Evolutionary conservation across 2,888 invertebrate species (phyloP), one percentile per base, ranked within the genome.

Genomic region (Latheticus oryzae): DNA sequence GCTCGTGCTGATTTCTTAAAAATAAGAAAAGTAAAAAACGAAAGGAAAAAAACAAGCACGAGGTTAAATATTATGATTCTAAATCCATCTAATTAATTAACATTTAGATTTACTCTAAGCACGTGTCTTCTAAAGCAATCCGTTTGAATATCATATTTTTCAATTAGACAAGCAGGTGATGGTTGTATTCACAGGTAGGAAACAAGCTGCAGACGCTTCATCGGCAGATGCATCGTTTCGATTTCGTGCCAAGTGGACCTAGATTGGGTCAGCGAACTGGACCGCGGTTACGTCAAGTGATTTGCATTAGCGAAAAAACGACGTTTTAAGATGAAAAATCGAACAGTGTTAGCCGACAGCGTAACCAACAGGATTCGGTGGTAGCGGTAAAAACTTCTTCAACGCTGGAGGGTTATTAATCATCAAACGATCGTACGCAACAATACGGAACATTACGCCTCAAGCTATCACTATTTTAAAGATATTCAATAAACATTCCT

Each of bases 111-210:
- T 15, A 11, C 8, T n/a, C 16, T n/a, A 28, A 5, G 45, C 28
- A 21, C 45, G 28, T 42, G 28, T 16, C n/a, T n/a, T n/a, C 35
- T 16, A 2, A 16, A 17, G 16, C 19, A 12, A 35, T 17, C 17
- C 19, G 17, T 17, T 17, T 15, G n/a, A n/a, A n/a, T n/a, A n/a
- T 33, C 1, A n/a, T 1, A 35, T 35, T 52, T 40, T 35, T 35
- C 35, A 43, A 43, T 53, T 53, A 53, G 35, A 17, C n/a, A 11
- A 11, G 55, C 55, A 55, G 55, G 55, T 55, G 55, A 55, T 37
- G 15, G 21, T 19, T 8, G 21, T 42, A 13, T 38, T 23, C 16
- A 42, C 51, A 51, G 51, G 42, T 52, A 52, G 42, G 19, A 52
- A 33, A 42, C 42, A 52, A 52, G 52, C 43, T 52, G 53, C 53